Conservation (phyloP, 2,113 vertebrate species). For the Taxidea taxus region DNA sequence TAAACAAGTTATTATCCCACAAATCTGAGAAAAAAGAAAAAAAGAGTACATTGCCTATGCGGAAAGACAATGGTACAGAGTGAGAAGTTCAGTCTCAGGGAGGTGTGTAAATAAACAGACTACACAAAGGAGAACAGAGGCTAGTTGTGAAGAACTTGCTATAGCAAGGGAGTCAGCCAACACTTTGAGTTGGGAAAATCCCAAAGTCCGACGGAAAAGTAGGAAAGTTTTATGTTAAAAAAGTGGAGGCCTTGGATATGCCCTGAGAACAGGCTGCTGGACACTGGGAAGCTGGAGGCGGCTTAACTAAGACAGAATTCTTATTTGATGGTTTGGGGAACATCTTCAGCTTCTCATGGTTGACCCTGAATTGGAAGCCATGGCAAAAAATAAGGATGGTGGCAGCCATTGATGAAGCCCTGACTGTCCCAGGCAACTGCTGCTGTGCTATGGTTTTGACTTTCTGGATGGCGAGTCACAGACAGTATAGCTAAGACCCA, state of each 20-base stretch:
- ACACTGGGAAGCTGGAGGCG: not conserved
- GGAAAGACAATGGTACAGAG: not conserved
- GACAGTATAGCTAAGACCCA: not conserved
- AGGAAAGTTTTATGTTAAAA: not conserved
- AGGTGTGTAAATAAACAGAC: not conserved
- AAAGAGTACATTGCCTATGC: not conserved
- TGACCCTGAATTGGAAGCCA: not conserved
- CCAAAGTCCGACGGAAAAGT: not conserved
- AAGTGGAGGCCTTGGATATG: accelerated
- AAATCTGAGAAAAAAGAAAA: no score
- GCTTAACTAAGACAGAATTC: not conserved
- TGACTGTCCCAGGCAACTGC: not conserved
- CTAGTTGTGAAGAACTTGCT: not conserved
- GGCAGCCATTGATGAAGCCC: not conserved
- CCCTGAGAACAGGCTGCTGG: not conserved
- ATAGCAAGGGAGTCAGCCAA: not conserved
- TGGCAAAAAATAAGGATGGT: not conserved
- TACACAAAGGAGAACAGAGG: not conserved
- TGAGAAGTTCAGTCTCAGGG: not conserved
- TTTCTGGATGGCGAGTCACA: not conserved
- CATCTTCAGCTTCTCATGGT: not conserved
- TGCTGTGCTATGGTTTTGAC: not conserved
- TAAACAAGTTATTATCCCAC: no score
- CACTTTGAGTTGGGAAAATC: not conserved
- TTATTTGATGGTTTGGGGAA: not conserved